These are phyloP conservation scores for Apamea anceps DNA, from an alignment of 2,888 invertebrate genomes.

Conservation along the genomic window DNA sequence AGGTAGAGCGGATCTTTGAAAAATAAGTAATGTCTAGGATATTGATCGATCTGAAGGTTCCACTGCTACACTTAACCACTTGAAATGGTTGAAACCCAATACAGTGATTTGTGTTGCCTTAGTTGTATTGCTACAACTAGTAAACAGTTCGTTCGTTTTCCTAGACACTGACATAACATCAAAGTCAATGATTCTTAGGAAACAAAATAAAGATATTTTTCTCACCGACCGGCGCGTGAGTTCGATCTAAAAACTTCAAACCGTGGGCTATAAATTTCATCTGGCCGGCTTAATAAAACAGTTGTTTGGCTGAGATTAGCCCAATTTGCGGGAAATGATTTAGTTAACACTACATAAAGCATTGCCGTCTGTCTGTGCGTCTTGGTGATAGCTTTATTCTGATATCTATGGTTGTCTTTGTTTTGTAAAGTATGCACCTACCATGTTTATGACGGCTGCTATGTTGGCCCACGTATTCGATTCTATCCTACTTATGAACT, in stretches of 20 bases:
- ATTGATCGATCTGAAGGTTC: not conserved
- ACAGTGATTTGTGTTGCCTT: constrained; percentile 12
- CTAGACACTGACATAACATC: constrained; percentile 50
- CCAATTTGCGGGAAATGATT: constrained; percentile 62
- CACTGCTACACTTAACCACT: not conserved
- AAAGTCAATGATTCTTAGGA: constrained; percentile 55
- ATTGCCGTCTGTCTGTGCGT: constrained; percentile 34
- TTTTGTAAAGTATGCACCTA: constrained; percentile 6
- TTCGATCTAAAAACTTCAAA: constrained; percentile 63
- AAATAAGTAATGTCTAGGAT: not conserved
- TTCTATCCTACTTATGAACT: constrained; percentile 6
- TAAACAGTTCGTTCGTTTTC: constrained; percentile 24
- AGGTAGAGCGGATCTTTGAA: not conserved
- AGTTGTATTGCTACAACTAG: not conserved
- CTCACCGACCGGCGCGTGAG: constrained; percentile 23
- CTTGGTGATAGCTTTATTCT: constrained; percentile 22
- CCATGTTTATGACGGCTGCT: not conserved
- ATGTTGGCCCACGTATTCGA: not conserved
- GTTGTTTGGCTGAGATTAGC: constrained; percentile 62
- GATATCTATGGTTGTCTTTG: constrained; percentile 22
- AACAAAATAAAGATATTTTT: constrained; percentile 48
- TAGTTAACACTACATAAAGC: constrained; percentile 50
- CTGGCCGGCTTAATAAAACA: constrained; percentile 64
- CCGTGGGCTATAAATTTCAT: constrained; percentile 60
- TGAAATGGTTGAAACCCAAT: constrained; percentile 6